These are phyloP conservation scores for Acrossocheilus wenchowensis DNA, from an alignment of 2,797 vertebrate species.

Conservation along the genomic window DNA sequence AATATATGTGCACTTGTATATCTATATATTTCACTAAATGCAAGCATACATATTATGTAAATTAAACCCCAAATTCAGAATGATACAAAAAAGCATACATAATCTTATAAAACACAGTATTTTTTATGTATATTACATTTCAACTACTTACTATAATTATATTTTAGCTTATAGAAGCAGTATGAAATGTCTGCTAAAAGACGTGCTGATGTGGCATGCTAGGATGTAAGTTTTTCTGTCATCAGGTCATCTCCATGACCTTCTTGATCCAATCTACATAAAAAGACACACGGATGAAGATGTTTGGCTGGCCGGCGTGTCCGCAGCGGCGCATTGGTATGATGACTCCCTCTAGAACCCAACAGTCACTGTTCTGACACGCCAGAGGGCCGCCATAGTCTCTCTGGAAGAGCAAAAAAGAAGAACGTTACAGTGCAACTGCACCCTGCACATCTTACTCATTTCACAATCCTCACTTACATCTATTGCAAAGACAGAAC, in stretches of 20 bases:
- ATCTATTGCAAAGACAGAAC: slow-evolving; percentile 39
- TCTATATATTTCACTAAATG: neutral
- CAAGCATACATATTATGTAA: neutral
- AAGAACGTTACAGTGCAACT: slow-evolving; percentile 12
- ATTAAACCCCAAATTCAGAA: slow-evolving; percentile 10
- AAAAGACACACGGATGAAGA: slow-evolving; percentile 90
- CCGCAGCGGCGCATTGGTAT: slow-evolving; percentile 93
- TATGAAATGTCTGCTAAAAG: neutral
- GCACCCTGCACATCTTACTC: slow-evolving; percentile 36
- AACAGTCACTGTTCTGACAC: slow-evolving; percentile 92
- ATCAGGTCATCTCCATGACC: slow-evolving; percentile 89
- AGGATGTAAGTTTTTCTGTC: slow-evolving; percentile 54
- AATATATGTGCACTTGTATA: neutral
- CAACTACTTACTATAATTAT: neutral
- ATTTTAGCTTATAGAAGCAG: neutral
- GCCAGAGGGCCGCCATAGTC: slow-evolving; percentile 95
- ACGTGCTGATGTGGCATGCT: neutral
- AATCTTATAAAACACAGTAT: slow-evolving; percentile 23
- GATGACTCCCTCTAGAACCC: slow-evolving; percentile 96
- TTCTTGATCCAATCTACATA: slow-evolving; percentile 98
- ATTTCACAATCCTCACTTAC: slow-evolving; percentile 51
- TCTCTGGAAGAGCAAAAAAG: slow-evolving; percentile 77
- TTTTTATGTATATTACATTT: slow-evolving; percentile 11
- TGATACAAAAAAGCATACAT: slow-evolving; percentile 29
- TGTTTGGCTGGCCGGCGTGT: slow-evolving; percentile 85